These are phyloP conservation scores for Coenonympha arcania DNA, from an alignment of 2,888 invertebrate genomes.

Conservation along the genomic window DNA sequence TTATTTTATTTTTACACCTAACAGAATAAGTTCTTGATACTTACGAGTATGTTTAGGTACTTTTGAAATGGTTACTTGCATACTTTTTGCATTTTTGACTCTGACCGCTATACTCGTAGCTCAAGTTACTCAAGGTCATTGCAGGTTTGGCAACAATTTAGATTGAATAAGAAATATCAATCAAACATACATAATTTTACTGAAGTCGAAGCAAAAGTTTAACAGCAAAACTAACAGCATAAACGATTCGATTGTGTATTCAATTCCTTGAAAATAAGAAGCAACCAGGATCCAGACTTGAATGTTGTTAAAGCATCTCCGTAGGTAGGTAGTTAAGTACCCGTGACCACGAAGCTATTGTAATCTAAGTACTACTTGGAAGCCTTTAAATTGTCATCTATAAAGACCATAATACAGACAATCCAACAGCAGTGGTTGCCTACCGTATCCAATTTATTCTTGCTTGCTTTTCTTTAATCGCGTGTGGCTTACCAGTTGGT, in stretches of 20 bases:
- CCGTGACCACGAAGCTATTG: background rate
- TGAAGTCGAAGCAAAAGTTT: background rate
- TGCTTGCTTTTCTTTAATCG: constrained; percentile 38
- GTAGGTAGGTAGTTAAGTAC: background rate
- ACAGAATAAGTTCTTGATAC: background rate
- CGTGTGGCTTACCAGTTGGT: constrained; percentile 28
- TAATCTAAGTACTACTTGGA: background rate
- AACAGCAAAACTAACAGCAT: no score
- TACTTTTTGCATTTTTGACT: no score
- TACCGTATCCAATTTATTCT: constrained; percentile 14
- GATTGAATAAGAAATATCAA: no score
- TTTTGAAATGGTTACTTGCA: no score
- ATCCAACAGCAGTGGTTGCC: background rate
- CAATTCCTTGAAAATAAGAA: no score
- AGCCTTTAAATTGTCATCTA: background rate
- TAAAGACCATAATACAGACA: background rate
- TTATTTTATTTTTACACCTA: background rate
- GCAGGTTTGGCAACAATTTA: no score
- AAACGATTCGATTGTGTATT: background rate
- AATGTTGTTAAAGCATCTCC: background rate
- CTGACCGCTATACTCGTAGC: no score
- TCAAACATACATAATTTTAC: no score
- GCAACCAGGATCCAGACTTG: background rate
- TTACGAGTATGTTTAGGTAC: no score
- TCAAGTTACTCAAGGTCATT: no score